Base-by-base conservation (phyloP, 2,797 vertebrate genomes). In the Nyctalus aviator region DNA sequence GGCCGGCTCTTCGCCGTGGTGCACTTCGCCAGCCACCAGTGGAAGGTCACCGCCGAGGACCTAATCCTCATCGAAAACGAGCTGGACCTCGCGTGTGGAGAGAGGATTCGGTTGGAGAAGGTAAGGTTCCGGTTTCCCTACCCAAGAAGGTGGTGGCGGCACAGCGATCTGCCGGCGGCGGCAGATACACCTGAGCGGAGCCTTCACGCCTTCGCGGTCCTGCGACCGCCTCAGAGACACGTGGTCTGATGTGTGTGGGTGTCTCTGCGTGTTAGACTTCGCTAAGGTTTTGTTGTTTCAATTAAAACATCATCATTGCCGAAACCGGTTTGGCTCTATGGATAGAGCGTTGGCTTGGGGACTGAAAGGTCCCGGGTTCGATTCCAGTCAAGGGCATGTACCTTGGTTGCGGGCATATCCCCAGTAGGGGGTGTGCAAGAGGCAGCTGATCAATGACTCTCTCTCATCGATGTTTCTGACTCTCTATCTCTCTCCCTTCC, bases 1-100 rank as follows among this genome's bases (percentile, higher is more conserved):
- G 99, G 99, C 15, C 98, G 99, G 2, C 98, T 99, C 75, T 99
- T 99, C 3, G 99, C 99, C 0, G 99, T 99, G 10, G 98, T 99
- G 18, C 99, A 99, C 96, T 99, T 99, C 0, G 99, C 99, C 79
- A 98, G 99, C 95, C 99, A 98, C 84, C 99, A 99, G 98, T 99
- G 99, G 99, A 99, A 99, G 93, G 98, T 99, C 71, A 99, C 99
- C 3, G 88, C 90, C 0, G 99, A 99, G 12, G 99, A 99, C 98
- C 97, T 99, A 96, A 99, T 99, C 92, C 97, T 99, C 94, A 98
- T 99, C 72, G 99, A 99, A 96, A 99, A 98, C 5, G 97, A 98
- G 11, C 94, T 99, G 41, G 98, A 99, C 20, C 98, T 99, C 0
- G 98, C 98, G 41, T 99, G 99, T 30, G 99, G 99, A 30, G 99